Evolutionary conservation across 1,140 invertebrate species (phyloP).

Genomic region (Melanaphis sacchari): DNA sequence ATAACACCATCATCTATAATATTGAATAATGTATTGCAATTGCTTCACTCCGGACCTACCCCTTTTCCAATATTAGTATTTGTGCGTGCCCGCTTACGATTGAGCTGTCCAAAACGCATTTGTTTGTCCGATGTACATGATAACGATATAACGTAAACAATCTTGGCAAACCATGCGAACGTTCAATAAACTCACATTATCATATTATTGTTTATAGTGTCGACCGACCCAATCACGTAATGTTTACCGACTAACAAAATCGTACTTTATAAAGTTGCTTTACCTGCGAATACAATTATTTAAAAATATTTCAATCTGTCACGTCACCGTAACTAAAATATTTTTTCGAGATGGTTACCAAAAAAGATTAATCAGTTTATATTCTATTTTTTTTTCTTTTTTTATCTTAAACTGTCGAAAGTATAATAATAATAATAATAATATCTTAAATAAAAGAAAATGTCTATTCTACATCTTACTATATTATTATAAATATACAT

Average conservation of each 20-base stretch:
- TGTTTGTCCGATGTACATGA: not conserved
- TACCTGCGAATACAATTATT: not conserved
- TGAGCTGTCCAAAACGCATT: not conserved
- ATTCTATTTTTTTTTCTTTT: too few species aligned
- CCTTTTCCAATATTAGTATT: not conserved
- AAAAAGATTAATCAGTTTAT: not conserved
- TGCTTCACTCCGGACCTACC: not conserved
- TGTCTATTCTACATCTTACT: not conserved
- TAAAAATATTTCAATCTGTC: not conserved
- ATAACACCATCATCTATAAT: not conserved
- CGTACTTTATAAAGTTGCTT: not conserved
- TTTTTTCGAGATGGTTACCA: not conserved
- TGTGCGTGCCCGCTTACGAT: not conserved
- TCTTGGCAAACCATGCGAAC: not conserved
- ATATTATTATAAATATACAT: too few species aligned
- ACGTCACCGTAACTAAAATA: not conserved
- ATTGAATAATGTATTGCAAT: not conserved
- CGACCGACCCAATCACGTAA: not conserved
- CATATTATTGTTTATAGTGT: not conserved
- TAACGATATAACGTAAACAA: not conserved
- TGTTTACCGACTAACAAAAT: not conserved
- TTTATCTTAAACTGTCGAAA: not conserved
- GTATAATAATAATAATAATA: not conserved
- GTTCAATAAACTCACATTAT: not conserved
- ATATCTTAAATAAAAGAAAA: not conserved